Evolutionary conservation across 1,140 invertebrate genomes (phyloP).

Genomic region (Drosophila biarmipes): DNA sequence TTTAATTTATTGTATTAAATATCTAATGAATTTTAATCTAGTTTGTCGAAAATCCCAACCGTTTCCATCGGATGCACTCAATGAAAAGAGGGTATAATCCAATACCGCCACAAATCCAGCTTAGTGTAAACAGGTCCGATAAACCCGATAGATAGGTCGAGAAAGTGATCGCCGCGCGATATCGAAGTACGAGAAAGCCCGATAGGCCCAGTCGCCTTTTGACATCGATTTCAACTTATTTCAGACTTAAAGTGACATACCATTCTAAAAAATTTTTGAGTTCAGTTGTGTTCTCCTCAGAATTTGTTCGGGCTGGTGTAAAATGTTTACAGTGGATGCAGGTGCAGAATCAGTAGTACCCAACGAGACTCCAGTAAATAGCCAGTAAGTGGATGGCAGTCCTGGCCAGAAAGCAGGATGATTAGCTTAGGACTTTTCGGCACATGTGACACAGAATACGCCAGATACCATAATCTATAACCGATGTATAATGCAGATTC

Average conservation of each 20-base stretch:
- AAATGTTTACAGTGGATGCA: constrained; percentile 58
- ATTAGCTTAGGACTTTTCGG: neutral
- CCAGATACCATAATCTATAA: neutral
- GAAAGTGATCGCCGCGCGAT: neutral
- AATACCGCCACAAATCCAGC: too few relatives aligned
- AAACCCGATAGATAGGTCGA: too few relatives aligned
- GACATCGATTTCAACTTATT: neutral
- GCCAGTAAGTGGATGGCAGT: constrained; percentile 50
- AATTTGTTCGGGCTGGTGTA: neutral
- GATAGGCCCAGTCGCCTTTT: neutral
- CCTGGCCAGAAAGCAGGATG: neutral
- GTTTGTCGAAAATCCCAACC: too few relatives aligned
- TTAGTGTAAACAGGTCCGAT: too few relatives aligned
- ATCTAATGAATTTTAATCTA: too few relatives aligned
- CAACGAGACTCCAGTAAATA: constrained; percentile 14
- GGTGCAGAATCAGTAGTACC: constrained; percentile 5
- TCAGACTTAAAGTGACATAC: neutral
- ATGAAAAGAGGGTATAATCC: too few relatives aligned
- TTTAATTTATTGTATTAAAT: too few relatives aligned
- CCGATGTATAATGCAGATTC: constrained; percentile 48
- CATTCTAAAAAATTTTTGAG: neutral
- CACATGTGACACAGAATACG: neutral
- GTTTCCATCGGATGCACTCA: too few relatives aligned
- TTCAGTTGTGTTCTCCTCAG: neutral
- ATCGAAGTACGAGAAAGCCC: neutral